Base-by-base conservation (phyloP, 2,113 vertebrate species). In the Scomber japonicus region DNA sequence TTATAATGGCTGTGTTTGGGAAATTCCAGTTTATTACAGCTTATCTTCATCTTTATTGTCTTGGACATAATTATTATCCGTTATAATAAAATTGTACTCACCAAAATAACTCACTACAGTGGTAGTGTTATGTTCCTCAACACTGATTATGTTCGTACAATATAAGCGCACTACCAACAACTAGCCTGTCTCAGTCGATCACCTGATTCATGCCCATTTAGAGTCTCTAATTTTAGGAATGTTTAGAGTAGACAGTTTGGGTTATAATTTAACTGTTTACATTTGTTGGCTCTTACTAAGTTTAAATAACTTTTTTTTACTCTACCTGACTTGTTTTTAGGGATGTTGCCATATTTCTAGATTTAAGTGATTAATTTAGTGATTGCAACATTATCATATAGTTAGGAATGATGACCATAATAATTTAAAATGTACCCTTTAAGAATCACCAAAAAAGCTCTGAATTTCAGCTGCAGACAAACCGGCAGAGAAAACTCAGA, bases 401-500 rank as follows among this genome's bases (percentile, higher is more conserved):
- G 0, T 19, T 16, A 59, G 17, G 46, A 77, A 21, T 51, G 55
- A 76, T 17, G 24, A 27, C 24, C 24, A 27, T 27, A 27, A 27
- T 27, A 44, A 46, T 46, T 0, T 0, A 57, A 6, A 24, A 40
- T 27, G 10, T 19, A 1, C 19, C 15, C n/a, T 60, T 45, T n/a
- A 44, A 66, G 31, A 64, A 31, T 30, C 40, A 16, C 11, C 0
- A 21, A 45, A 3, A 30, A 67, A 10, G 15, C 27, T 40, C 46
- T 63, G 51, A 72, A 62, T 40, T 21, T 65, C 24, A 45, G 59
- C 21, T 48, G 59, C 48, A 61, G 19, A 56, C 40, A 54, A 62
- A 35, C 57, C 13, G 51, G 27, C 10, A 48, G 44, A 65, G 69
- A 44, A 59, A 72, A 81, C 27, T 35, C 54, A 71, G 35, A 21